A percentile compares a stretch with the other conserved stretches of the same genome.
Conservation (phyloP, 2,888 invertebrate genomes). For the Rhagophthalmus giganteus region DNA sequence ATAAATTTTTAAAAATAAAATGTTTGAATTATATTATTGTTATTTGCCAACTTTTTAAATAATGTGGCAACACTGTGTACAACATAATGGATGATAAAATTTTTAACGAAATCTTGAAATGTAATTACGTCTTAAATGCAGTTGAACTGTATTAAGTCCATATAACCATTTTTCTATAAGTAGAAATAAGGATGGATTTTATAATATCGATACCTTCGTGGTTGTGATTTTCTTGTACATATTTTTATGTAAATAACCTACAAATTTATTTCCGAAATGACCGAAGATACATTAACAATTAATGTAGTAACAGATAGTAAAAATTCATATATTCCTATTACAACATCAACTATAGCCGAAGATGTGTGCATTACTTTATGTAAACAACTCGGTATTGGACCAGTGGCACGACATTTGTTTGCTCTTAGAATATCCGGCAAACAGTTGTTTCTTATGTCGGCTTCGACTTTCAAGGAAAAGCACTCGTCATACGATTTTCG, state of each 20-base stretch:
- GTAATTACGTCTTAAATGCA: no score
- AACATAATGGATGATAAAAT: no score
- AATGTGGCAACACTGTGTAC: no score
- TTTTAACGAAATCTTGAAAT: no score
- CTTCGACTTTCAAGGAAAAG: slow-evolving; percentile 58
- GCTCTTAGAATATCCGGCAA: slow-evolving; percentile 64
- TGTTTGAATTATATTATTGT: no score
- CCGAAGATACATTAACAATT: slow-evolving; percentile 26
- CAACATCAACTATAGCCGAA: slow-evolving; percentile 61
- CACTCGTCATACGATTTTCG: slow-evolving; percentile 71
- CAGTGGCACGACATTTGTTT: slow-evolving; percentile 77
- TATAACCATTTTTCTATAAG: no score
- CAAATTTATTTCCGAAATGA: slow-evolving; percentile 6
- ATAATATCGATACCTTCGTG: no score
- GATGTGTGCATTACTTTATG: slow-evolving; percentile 73
- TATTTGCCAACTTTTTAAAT: slow-evolving; percentile 4
- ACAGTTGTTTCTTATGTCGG: slow-evolving; percentile 64
- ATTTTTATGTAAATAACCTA: not conserved
- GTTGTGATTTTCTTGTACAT: no score
- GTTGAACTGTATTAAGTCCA: no score
- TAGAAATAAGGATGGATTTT: no score
- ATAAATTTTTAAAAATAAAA: no score
- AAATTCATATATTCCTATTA: slow-evolving; percentile 34
- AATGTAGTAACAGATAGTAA: slow-evolving; percentile 39
- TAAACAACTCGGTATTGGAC: slow-evolving; percentile 72